Percentiles rank a stretch among this genome's conserved stretches.
phyloP scores from a whole-genome alignment of 2,888 invertebrate genomes.

The Liposcelis brunnea region DNA sequence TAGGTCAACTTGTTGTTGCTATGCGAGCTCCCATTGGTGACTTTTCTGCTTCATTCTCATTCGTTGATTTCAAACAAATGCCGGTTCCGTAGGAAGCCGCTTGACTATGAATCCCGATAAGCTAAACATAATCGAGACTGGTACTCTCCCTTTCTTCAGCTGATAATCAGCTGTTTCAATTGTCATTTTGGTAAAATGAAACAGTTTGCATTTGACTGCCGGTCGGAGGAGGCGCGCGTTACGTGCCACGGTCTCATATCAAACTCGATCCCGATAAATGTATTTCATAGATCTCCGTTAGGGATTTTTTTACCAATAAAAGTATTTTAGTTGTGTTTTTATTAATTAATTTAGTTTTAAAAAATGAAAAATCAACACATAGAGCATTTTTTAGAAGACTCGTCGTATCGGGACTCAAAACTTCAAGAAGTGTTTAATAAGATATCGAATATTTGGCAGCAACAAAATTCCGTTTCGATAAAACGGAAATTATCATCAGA shows the following conservation, averaged over 20 bases:
- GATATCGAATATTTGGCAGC: slow-evolving; percentile 14
- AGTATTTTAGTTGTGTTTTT: too few relatives aligned
- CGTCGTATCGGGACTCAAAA: slow-evolving; percentile 13
- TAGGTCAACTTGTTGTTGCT: slow-evolving; percentile 9
- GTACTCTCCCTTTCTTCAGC: slow-evolving; percentile 1
- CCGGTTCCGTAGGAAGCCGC: neutral
- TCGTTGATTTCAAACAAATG: neutral
- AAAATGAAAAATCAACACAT: slow-evolving; percentile 15
- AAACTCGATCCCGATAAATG: too few relatives aligned
- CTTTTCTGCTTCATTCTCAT: too few relatives aligned
- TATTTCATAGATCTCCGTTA: too few relatives aligned
- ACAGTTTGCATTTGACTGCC: too few relatives aligned
- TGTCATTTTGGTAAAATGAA: slow-evolving; percentile 2
- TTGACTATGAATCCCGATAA: neutral
- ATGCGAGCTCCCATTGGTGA: slow-evolving; percentile 5
- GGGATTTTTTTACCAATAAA: too few relatives aligned
- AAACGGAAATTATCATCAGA: slow-evolving; percentile 14
- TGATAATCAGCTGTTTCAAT: slow-evolving; percentile 8
- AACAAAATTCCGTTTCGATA: slow-evolving; percentile 12
- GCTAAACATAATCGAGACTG: neutral
- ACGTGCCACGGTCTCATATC: too few relatives aligned
- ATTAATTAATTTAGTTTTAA: neutral
- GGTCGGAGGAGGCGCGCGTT: too few relatives aligned
- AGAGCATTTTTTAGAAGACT: slow-evolving; percentile 15
- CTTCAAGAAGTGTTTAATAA: slow-evolving; percentile 15